phyloP scores from a whole-genome alignment of 2,888 invertebrate genomes.

The Crioceris asparagi region DNA sequence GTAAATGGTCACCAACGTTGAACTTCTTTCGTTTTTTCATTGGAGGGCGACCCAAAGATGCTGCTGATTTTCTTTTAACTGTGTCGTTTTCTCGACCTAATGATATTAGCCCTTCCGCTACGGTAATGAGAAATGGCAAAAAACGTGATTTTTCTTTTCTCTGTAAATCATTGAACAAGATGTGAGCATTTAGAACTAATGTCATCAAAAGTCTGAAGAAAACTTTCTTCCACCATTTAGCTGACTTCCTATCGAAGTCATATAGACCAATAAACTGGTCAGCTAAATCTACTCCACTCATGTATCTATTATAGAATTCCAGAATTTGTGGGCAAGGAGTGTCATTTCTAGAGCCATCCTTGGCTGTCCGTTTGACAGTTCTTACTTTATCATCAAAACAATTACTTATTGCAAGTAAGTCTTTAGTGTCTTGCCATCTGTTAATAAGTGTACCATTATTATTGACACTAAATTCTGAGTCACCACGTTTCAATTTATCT shows the following conservation, averaged over 20 bases:
- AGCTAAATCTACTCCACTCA: slow-evolving; percentile 25
- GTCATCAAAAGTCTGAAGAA: slow-evolving; percentile 23
- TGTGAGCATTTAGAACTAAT: slow-evolving; percentile 22
- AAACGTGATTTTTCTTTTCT: too few relatives aligned
- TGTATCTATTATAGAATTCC: slow-evolving; percentile 18
- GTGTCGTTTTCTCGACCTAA: too few relatives aligned
- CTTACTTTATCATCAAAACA: slow-evolving; percentile 18
- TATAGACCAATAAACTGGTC: slow-evolving; percentile 24
- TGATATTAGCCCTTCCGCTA: too few relatives aligned
- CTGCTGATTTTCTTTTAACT: too few relatives aligned
- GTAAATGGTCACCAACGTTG: too few relatives aligned
- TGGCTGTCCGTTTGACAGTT: slow-evolving; percentile 17
- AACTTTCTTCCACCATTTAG: slow-evolving; percentile 26
- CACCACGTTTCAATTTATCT: background rate
- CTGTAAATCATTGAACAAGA: slow-evolving; percentile 10
- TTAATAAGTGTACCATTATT: slow-evolving; percentile 4
- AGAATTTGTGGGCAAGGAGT: slow-evolving; percentile 18
- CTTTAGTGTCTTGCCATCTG: slow-evolving; percentile 21
- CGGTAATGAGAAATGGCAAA: too few relatives aligned
- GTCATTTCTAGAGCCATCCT: slow-evolving; percentile 22
- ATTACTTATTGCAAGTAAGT: slow-evolving; percentile 24
- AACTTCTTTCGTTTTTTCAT: too few relatives aligned
- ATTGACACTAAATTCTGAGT: background rate
- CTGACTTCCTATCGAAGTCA: slow-evolving; percentile 22
- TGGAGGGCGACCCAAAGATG: too few relatives aligned